Evolutionary conservation across 2,888 invertebrate genomes (phyloP).

Genomic region (Parnassius glacialis): DNA sequence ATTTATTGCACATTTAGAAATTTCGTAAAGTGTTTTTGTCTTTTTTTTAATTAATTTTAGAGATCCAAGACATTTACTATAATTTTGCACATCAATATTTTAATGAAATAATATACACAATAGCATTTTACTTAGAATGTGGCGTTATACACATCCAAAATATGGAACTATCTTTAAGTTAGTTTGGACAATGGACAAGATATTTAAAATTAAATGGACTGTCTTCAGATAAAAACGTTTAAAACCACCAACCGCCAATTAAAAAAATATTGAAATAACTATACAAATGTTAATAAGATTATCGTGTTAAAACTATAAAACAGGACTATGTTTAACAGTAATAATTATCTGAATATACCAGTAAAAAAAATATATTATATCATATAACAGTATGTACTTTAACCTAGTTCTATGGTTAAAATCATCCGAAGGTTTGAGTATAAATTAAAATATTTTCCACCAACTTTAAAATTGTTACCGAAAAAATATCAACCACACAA

Average conservation of each 20-base stretch:
- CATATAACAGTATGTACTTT: constrained; percentile 64
- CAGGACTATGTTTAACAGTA: constrained; percentile 72
- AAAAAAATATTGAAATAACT: constrained; percentile 60
- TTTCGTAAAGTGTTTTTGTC: constrained; percentile 80
- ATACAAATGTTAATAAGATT: constrained; percentile 55
- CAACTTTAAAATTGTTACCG: constrained; percentile 16
- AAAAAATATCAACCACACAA: constrained; percentile 21
- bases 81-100: constrained; percentile 79
- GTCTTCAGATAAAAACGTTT: constrained; percentile 45
- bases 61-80: constrained; percentile 81
- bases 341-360: constrained; percentile 77
- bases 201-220: constrained; percentile 70
- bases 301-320: constrained; percentile 74
- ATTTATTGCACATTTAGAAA: constrained; percentile 82
- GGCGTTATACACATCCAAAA: constrained; percentile 80
- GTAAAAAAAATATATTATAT: constrained; percentile 77
- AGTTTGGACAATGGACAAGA: constrained; percentile 78
- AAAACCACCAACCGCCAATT: constrained; percentile 38
- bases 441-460: constrained; percentile 24
- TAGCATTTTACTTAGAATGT: constrained; percentile 75
- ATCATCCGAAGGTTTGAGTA: constrained; percentile 33
- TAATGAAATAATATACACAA: constrained; percentile 78
- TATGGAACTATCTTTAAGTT: constrained; percentile 77
- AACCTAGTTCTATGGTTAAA: constrained; percentile 52
- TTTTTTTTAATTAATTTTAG: constrained; percentile 79